Base-by-base conservation (phyloP, 2,113 vertebrate species). In the Plotosus lineatus region DNA sequence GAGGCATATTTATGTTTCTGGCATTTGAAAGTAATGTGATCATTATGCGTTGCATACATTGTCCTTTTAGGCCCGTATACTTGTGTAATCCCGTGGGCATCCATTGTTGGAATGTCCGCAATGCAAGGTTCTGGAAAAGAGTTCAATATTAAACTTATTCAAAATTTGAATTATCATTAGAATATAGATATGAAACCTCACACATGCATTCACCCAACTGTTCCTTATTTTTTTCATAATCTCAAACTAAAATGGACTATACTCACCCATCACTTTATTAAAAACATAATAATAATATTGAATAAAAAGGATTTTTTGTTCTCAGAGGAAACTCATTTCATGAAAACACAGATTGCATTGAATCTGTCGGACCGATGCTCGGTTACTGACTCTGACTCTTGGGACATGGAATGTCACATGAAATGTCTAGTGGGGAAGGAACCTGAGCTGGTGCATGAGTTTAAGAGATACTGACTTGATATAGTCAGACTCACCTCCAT, bases 11-110 rank as follows among this genome's bases (percentile, higher is more conserved):
- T n/a, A n/a, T n/a, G n/a, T n/a, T 0, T 0, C 1, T 4, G 31
- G 42, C 91, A 93, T 0, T 0, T 0, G n/a, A 93, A 92, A 2
- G 4, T 1, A 0, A 88, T 12, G 0, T 0, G 0, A 2, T 89
- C 63, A 2, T 33, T 0, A 51, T 92, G 89, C 3, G 0, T 0
- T 19, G 46, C 12, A 76, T 84, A 88, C 0, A 89, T 0, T 1
- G 73, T 86, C 4, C 5, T 0, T 0, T 6, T 1, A 0, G 0
- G 0, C 1, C 0, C 0, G 28, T 8, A 14, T 33, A 0, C 6
- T 40, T 89, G 75, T 0, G 0, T 0, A 61, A 93, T 81, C 3
- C 85, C 83, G 5, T n/a, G 15, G 23, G 0, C 0, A 2, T 0
- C 23, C 83, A 90, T 85, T 0, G 66, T 46, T 0, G 86, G 74